Evolutionary conservation across 2,113 vertebrate species (phyloP), one percentile per base, ranked within the genome.

Genomic region (Eubucco bourcierii): DNA sequence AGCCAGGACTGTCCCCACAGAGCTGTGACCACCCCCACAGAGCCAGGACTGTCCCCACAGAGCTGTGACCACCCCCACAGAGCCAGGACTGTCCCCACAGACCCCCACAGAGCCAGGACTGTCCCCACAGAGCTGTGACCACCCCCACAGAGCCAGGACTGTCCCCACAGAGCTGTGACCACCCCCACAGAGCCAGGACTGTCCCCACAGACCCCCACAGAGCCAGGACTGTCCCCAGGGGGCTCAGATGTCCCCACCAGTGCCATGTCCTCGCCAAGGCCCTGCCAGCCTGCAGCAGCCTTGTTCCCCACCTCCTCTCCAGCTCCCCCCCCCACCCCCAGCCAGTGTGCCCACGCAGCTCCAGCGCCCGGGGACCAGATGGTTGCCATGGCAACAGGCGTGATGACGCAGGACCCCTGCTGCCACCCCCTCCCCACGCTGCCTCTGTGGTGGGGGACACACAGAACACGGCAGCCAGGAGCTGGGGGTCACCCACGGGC

Each of bases 381-480:
- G 87, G 94, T 94, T 95, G 67, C 94, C 92, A 47, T 23, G 77
- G 94, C 90, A 90, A 94, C 90, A 47, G 71, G 77, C 80, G 31
- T 13, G 88, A 83, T 90, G 94, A 94, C 90, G 94, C 94, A 95
- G 56, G 34, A 60, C 4, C 41, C 55, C 56, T 29, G 33, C 74
- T 39, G 65, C 90, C 92, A 28, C 87, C 80, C 72, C 64, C 76
- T 66, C 53, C 92, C 90, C 76, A 71, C 52, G 33, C n/a, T 64
- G 94, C 72, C 12, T 52, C 14, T 18, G 47, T 10, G 63, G n/a
- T 2, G 46, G 59, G 52, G 52, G 47, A 47, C 47, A 50, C 47
- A 50, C 47, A 47, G 10, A 50, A 23, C 47, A 21, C 20, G 20
- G 19, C 47, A 50, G 47, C 20, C 47, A 21, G 47, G 47, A 47